Base-by-base conservation (phyloP, 1,140 invertebrate species). In the Drosophila jambulina region DNA sequence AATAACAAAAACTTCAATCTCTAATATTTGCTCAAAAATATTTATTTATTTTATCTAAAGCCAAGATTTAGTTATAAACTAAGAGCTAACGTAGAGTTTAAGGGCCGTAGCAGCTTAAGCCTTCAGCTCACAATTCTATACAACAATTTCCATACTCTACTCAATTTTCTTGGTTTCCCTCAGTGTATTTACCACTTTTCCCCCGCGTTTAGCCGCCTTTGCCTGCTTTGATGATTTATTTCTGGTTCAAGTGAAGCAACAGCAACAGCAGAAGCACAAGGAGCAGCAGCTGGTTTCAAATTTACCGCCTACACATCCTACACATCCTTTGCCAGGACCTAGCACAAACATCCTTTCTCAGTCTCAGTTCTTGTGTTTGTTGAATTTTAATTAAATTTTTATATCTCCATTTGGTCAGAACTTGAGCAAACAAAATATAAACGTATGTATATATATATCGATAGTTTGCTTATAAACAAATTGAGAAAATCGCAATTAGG, bases 151-250 rank as follows among this genome's bases (percentile, higher is more conserved):
- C 1, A 10, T 7, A 6, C 6, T 19, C 5, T 2, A 51, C 1
- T 17, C 2, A 8, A 13, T 21, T 34, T 15, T 9, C 29, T 34
- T 17, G 1, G 7, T 42, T 58, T 58, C 25, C n/a, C 34, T 19
- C 21, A 59, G 40, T 71, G 46, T 12, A 19, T 32, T 25, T 45
- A 3, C 25, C 32, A 61, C 17, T 38, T 38, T 61, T 32, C 42
- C 8, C 48, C n/a, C 4, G 19, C 32, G 19, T 13, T 17, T 21
- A n/a, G 40, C 32, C 12, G 27, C 12, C 25, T 27, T 32, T 25
- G 34, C 29, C 9, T 25, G 21, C 70, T 65, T 76, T 64, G 61
- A 76, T 76, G 60, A 76, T 76, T 76, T 76, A 75, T 76, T 75
- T 65, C 67, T 67, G 74, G 69, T 48, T 53, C 27, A 54, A 54